Base-by-base conservation (phyloP, 2,888 invertebrate species). In the Melieria omissa region DNA sequence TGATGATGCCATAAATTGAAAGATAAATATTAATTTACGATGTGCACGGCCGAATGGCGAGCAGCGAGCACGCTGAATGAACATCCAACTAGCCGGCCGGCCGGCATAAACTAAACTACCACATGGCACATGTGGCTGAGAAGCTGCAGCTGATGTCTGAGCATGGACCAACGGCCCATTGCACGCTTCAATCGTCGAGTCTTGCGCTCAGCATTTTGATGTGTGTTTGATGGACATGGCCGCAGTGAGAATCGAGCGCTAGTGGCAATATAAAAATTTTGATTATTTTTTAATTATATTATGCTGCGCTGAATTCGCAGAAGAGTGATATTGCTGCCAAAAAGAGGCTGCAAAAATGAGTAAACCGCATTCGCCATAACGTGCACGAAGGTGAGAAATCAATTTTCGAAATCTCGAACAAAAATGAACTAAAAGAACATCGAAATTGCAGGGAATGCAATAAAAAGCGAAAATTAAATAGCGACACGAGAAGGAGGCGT, bases 351-450 rank as follows among this genome's bases (percentile, higher is more conserved):
- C 29, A 29, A 2, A 29, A 29, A 29, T 29, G 29, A 29, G 70
- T 73, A 73, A 69, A 71, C 65, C 71, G 69, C 71, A 71, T 70
- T 72, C 75, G 78, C 80, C 82, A 83, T 83, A 75, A 75, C 75
- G 72, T 75, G 84, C 84, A 81, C 83, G 79, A 79, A 83, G 83
- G 84, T 84, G 83, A 84, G 83, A 83, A 83, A 83, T 83, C 83
- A 83, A 83, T 83, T 83, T 83, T 80, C 84, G 78, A 83, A 82
- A 84, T 84, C 83, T 83, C 77, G 77, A 68, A 65, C 69, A 66
- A 55, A 45, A 44, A 60, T 41, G 29, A 60, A 41, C n/a, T 4
- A 42, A 9, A 44, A n/a, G 72, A 64, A 67, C 71, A 73, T 73
- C 29, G 29, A 29, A 29, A 29, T 29, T 29, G 29, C 29, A 44